Percentiles rank a stretch among this genome's conserved stretches.
These are phyloP conservation scores for Hippocampus kuda DNA, from an alignment of 2,797 vertebrate genomes.

Conservation along the genomic window DNA sequence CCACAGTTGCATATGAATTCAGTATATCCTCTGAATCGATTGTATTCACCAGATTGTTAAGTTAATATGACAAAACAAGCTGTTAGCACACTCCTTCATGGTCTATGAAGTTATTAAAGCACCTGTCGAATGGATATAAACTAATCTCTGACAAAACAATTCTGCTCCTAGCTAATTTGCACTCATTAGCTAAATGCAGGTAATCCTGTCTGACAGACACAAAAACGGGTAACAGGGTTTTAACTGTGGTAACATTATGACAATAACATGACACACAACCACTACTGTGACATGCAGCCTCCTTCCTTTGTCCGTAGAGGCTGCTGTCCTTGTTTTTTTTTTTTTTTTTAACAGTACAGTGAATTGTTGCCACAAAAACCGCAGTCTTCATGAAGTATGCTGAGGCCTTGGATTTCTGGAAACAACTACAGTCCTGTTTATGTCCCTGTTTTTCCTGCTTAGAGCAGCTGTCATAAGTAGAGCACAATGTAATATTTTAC, in stretches of 20 bases:
- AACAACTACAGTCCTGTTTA: constrained; percentile 19
- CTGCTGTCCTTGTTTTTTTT: constrained; percentile 19
- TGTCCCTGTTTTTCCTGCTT: constrained; percentile 23
- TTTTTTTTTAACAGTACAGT: constrained; percentile 15
- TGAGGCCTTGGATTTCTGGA: constrained; percentile 20
- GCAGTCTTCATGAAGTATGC: constrained; percentile 18
- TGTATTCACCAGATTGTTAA: too few relatives aligned
- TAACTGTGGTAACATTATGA: constrained; percentile 30
- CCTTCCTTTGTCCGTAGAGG: constrained; percentile 14
- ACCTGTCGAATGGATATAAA: not conserved
- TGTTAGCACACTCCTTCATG: not conserved
- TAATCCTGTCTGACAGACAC: not conserved
- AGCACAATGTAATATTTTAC: constrained; percentile 39
- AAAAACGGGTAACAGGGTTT: constrained; percentile 5
- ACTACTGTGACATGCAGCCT: constrained; percentile 9
- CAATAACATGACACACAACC: constrained; percentile 11
- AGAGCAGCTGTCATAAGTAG: constrained; percentile 45
- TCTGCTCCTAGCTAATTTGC: not conserved
- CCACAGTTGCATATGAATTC: too few relatives aligned
- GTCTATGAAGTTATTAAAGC: not conserved
- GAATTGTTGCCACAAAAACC: constrained; percentile 28
- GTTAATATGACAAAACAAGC: too few relatives aligned
- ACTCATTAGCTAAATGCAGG: not conserved
- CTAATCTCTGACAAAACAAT: not conserved
- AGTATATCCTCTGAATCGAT: too few relatives aligned